A percentile compares a stretch with the other conserved stretches of the same genome.
phyloP scores from a whole-genome alignment of 2,797 vertebrate species.

The Gymnodraco acuticeps region DNA sequence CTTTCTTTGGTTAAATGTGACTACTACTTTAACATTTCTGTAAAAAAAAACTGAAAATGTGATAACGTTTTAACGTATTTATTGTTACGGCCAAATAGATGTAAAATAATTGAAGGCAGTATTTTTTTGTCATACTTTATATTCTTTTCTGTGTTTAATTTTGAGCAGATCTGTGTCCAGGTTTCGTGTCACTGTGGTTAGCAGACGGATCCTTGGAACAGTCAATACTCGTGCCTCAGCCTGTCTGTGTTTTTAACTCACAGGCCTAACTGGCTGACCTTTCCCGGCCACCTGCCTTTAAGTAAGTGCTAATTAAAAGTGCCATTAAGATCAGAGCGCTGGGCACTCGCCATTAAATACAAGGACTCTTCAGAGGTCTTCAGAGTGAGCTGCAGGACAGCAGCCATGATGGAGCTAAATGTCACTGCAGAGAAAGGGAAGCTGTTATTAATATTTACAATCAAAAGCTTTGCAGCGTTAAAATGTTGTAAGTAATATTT shows the following conservation, averaged over 20 bases:
- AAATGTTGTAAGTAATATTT: constrained; percentile 43
- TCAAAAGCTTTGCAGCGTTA: constrained; percentile 47
- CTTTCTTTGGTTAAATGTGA: not conserved
- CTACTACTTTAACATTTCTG: not conserved
- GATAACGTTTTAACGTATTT: not conserved
- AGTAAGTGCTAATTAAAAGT: constrained; percentile 79
- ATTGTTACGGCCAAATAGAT: not conserved
- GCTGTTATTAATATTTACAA: constrained; percentile 49
- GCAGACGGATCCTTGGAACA: constrained; percentile 47
- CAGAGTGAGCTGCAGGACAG: constrained; percentile 61
- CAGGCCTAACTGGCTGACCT: constrained; percentile 71
- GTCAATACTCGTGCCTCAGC: constrained; percentile 18
- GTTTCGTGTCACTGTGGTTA: constrained; percentile 51
- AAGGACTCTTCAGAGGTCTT: constrained; percentile 56
- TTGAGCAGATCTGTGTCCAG: constrained; percentile 30
- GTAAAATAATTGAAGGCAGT: not conserved
- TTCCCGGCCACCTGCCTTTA: constrained; percentile 73
- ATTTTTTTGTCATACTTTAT: not conserved
- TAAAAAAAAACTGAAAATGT: not conserved
- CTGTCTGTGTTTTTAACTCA: constrained; percentile 63
- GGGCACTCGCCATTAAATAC: constrained; percentile 62
- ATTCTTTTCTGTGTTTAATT: not conserved
- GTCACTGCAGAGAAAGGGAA: constrained; percentile 48
- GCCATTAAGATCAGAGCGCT: constrained; percentile 71
- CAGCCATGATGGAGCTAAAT: constrained; percentile 70